Percentiles rank a stretch among this genome's conserved stretches.
These are phyloP conservation scores for Eudasyphora cyanicolor DNA, from an alignment of 2,888 invertebrate species.

Conservation along the genomic window DNA sequence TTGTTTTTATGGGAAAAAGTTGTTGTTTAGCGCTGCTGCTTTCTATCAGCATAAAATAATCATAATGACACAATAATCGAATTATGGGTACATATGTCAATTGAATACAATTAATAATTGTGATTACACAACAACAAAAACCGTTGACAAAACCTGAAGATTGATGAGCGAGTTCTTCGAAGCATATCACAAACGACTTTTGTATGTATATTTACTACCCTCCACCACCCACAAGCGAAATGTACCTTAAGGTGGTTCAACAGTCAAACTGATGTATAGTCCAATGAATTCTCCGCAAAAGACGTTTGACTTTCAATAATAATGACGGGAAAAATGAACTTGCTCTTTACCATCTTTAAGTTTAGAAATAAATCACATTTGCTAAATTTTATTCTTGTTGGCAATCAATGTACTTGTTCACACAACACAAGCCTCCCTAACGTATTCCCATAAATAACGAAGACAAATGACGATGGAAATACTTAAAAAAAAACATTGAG, in stretches of 20 bases:
- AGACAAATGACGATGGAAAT: background rate
- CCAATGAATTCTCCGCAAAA: too few species aligned
- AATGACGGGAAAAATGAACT: too few species aligned
- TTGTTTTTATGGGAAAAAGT: conserved; percentile 59
- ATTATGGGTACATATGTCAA: conserved; percentile 51
- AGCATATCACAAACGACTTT: background rate
- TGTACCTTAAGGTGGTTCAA: too few species aligned
- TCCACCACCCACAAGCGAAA: background rate
- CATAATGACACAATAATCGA: conserved; percentile 50
- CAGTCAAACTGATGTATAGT: too few species aligned
- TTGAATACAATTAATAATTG: conserved; percentile 55
- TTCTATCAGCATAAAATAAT: conserved; percentile 15
- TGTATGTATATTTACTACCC: too few species aligned
- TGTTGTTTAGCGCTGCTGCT: conserved; percentile 36
- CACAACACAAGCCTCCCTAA: too few species aligned
- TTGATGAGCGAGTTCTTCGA: conserved; percentile 44
- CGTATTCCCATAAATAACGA: too few species aligned
- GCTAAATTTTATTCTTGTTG: too few species aligned
- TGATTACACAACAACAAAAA: conserved; percentile 41
- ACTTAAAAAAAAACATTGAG: background rate
- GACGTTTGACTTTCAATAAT: too few species aligned
- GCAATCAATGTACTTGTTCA: too few species aligned
- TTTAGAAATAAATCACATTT: too few species aligned
- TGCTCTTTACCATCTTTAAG: too few species aligned
- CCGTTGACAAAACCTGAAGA: conserved; percentile 35